Evolutionary conservation across 2,888 invertebrate species (phyloP).

Genomic region (Drosophila kuntzei): DNA sequence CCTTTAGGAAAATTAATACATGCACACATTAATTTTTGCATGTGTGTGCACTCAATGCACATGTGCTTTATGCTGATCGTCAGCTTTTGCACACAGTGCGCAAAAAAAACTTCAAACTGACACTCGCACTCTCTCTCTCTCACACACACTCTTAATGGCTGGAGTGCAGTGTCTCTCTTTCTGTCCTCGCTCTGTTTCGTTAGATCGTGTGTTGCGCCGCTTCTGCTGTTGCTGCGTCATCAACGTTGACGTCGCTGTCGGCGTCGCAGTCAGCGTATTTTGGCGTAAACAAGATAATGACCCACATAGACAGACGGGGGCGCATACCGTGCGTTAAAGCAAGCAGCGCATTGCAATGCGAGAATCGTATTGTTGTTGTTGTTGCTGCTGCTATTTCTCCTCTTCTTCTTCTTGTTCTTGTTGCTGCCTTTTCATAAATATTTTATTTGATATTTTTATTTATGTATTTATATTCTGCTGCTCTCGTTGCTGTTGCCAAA

Average conservation of each 20-base stretch:
- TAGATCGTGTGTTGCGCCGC: slow-evolving; percentile 34
- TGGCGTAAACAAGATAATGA: slow-evolving; percentile 79
- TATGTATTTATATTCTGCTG: slow-evolving; percentile 13
- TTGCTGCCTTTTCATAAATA: slow-evolving; percentile 39
- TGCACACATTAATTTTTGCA: not conserved
- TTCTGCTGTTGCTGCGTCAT: slow-evolving; percentile 43
- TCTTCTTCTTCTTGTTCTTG: slow-evolving; percentile 1
- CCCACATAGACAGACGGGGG: slow-evolving; percentile 61
- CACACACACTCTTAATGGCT: not conserved
- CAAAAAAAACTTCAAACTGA: slow-evolving; percentile 22
- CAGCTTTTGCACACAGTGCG: slow-evolving; percentile 36
- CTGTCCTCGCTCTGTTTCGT: slow-evolving; percentile 14
- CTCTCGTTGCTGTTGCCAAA: slow-evolving; percentile 7
- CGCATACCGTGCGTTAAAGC: slow-evolving; percentile 57
- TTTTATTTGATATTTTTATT: slow-evolving; percentile 37
- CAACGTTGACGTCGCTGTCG: slow-evolving; percentile 27
- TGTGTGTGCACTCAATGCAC: slow-evolving; percentile 22
- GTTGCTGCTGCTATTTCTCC: slow-evolving; percentile 1
- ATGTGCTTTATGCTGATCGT: slow-evolving; percentile 28
- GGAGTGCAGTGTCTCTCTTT: not conserved
- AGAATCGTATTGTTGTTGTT: slow-evolving; percentile 17
- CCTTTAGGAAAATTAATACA: slow-evolving; percentile 4
- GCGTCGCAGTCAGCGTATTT: slow-evolving; percentile 21
- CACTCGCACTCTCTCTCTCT: not conserved
- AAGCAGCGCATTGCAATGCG: slow-evolving; percentile 51